Evolutionary conservation across 2,113 vertebrate genomes (phyloP), one percentile per base, ranked within the genome.

Genomic region (Acinonyx jubatus): DNA sequence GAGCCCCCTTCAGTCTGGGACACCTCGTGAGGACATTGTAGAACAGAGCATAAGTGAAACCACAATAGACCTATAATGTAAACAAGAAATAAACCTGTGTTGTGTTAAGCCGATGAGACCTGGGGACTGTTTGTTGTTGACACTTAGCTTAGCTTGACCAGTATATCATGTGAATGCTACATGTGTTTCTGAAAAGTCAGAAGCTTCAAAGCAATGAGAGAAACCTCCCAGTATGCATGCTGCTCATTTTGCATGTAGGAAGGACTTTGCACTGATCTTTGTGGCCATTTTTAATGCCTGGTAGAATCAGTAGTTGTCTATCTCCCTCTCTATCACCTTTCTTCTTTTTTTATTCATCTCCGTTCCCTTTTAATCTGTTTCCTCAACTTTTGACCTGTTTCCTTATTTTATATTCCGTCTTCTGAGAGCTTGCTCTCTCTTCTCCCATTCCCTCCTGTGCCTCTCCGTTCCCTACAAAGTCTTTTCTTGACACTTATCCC

Each of bases 381-480:
- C 97, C 94, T 98, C 96, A 83, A 96, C 97, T 96, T 97, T 96
- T 97, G 97, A 98, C 97, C 96, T 50, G 3, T 89, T 93, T 97
- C 69, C 91, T 84, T 95, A 68, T 94, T 98, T 98, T 92, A 97
- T 96, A 96, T 98, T 95, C 93, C 65, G 12, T 92, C 94, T 96
- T 97, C 88, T 97, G 63, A 97, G 96, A 97, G 91, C 48, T 61
- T 15, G 61, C 74, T 85, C 57, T 78, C 93, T 88, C 73, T 52
- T 84, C 80, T 96, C 78, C 31, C 71, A 8, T 57, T 57, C 45
- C 96, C 90, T 73, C 91, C 92, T 86, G 69, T 9, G 84, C 79
- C 50, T 96, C 81, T 89, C 68, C 84, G 57, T 96, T 91, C 48
- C 96, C 94, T 98, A 91, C 95, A 98, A 97, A 97, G 98, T 81